Percentiles rank a stretch among this genome's conserved stretches.
Conservation (phyloP, 2,113 vertebrate species). For the Chunga burmeisteri region DNA sequence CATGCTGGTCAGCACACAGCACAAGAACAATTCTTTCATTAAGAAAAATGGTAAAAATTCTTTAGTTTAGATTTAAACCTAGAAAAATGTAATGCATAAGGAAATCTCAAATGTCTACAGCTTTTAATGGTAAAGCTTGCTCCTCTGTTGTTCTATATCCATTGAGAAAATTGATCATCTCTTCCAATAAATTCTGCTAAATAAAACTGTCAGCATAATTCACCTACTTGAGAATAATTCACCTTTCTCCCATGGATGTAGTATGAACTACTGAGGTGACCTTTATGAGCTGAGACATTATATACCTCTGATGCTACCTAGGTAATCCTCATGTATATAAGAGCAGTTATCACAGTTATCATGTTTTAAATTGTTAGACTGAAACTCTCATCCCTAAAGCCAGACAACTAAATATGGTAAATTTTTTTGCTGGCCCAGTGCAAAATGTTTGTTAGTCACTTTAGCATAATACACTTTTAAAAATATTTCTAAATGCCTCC, state of each 20-base stretch:
- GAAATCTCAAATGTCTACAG: not conserved
- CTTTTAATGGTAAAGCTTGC: not conserved
- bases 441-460: not conserved
- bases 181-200: not conserved
- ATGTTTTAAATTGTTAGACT: not conserved
- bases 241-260: not conserved
- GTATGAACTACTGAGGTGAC: not conserved
- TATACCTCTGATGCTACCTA: not conserved
- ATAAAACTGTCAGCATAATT: not conserved
- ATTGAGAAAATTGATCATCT: not conserved
- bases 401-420: not conserved
- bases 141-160: not conserved
- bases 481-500: not conserved
- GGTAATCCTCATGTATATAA: not conserved
- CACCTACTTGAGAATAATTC: not conserved
- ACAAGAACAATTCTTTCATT: not conserved
- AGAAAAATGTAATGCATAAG: not conserved
- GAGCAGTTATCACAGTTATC: not conserved
- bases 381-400: not conserved
- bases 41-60: not conserved
- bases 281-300: not conserved
- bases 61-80: not conserved
- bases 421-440: not conserved
- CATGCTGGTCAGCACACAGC: not conserved
- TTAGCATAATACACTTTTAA: not conserved